Base-by-base conservation (phyloP, 2,888 invertebrate genomes). In the Trachelus tabidus region DNA sequence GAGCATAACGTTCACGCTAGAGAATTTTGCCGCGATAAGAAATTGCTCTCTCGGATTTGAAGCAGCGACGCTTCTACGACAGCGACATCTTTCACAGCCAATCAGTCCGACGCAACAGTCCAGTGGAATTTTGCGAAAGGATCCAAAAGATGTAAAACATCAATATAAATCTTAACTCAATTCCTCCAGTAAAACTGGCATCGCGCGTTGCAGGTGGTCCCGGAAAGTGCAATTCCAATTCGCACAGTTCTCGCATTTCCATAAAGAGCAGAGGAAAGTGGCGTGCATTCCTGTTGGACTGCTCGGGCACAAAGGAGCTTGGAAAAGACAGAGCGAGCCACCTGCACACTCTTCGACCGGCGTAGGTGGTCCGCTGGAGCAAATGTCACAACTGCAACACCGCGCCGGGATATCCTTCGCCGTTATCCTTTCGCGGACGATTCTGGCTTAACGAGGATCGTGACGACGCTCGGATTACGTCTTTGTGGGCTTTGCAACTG, bases 201-300 rank as follows among this genome's bases (percentile, higher is more conserved):
- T 9, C 23, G 23, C 56, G 56, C 56, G 23, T 23, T 56, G 56
- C 56, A 56, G 56, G 56, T 56, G 56, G 56, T 56, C 56, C 56
- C 56, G 30, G 68, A 81, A 79, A 79, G 77, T 76, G 81, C 81
- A 82, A 83, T 83, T 84, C 84, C 83, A 83, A 87, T 88, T 89
- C 87, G 87, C 88, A 87, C 87, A 87, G 85, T 89, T 89, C 87
- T 87, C 87, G 87, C 88, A 83, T 88, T 89, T 88, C 90, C 89
- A 89, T 90, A 89, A 89, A 89, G 85, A 87, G 87, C 83, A 79
- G 86, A 89, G 87, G 88, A 89, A 89, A 89, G 88, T 88, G 83
- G 82, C 85, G 75, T 81, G 85, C 86, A 85, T 87, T 86, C 85
- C 81, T 83, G 79, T 80, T 56, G 33, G 34, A 71, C 71, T 31